phyloP scores from a whole-genome alignment of 2,888 invertebrate species.

The Tridacna crocea region DNA sequence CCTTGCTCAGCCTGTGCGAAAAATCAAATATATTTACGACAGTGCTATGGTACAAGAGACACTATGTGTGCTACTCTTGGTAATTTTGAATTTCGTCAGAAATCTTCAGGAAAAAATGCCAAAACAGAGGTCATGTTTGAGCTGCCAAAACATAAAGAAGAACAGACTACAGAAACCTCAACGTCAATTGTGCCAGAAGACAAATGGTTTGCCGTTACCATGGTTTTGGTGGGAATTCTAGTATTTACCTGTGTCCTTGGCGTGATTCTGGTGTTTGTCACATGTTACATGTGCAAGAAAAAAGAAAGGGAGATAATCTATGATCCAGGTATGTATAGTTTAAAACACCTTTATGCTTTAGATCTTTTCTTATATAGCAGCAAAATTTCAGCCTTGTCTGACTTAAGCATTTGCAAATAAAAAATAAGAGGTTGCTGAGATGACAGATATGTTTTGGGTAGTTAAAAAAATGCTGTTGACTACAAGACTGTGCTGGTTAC shows the following conservation, averaged over 20 bases:
- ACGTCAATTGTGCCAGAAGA: conserved; percentile 39
- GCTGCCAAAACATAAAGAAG: not conserved
- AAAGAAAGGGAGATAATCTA: conserved; percentile 54
- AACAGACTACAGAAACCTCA: conserved; percentile 24
- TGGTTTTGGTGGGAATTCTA: conserved; percentile 54
- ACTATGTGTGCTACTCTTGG: conserved; percentile 41
- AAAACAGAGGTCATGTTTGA: conserved; percentile 14
- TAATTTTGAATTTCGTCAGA: conserved; percentile 45
- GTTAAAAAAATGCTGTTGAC: too few species aligned
- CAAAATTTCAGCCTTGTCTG: too few species aligned
- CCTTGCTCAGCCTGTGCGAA: conserved; percentile 40
- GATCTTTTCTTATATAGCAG: too few species aligned
- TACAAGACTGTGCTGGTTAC: too few species aligned
- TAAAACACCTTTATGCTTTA: too few species aligned
- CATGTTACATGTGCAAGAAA: conserved; percentile 46
- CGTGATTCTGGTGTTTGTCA: conserved; percentile 34
- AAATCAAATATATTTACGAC: conserved; percentile 33
- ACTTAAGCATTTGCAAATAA: too few species aligned
- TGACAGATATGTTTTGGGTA: too few species aligned
- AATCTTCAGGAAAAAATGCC: not conserved
- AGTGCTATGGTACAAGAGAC: conserved; percentile 40
- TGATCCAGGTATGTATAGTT: conserved; percentile 53
- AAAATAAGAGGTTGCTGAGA: too few species aligned
- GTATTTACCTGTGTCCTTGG: conserved; percentile 47
- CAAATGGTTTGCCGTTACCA: conserved; percentile 59